Conservation (phyloP, 1,140 invertebrate species). For the Zaprionus capensis region DNA sequence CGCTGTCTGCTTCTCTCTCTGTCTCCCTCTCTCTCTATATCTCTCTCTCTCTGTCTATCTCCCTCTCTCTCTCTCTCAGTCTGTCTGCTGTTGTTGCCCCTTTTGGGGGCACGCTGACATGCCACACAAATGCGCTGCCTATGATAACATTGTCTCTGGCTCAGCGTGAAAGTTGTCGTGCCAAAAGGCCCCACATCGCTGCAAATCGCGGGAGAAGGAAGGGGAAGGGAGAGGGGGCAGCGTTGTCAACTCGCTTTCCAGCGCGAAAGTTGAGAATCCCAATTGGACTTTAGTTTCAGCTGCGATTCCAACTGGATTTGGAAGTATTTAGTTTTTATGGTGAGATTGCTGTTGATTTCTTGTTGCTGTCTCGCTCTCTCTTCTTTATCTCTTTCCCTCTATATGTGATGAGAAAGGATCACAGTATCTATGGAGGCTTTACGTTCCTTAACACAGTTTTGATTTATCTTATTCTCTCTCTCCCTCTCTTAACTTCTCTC, state of each 20-base stretch:
- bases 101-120: conserved; percentile 38
- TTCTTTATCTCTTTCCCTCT: neutral
- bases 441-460: accelerated
- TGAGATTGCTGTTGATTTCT: neutral
- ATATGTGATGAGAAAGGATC: too few species aligned
- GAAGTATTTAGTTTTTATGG: neutral
- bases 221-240: neutral
- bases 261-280: neutral
- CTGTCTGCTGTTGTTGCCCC: conserved; percentile 9
- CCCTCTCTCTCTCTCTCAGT: neutral
- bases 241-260: neutral
- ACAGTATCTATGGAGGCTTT: too few species aligned
- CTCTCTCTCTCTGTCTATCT: too few species aligned
- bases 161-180: conserved; percentile 70
- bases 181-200: conserved; percentile 50
- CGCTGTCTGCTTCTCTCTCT: conserved; percentile 18
- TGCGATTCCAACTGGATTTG: neutral
- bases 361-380: neutral
- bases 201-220: too few species aligned
- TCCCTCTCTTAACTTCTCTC: too few species aligned
- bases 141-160: conserved; percentile 77
- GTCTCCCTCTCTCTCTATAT: neutral
- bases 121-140: conserved; percentile 74
- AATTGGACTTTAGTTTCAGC: neutral
- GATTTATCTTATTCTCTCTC: too few species aligned